Percentiles rank a stretch among this genome's conserved stretches.
These are phyloP conservation scores for Apoderus coryli DNA, from an alignment of 2,888 invertebrate genomes.

Conservation along the genomic window DNA sequence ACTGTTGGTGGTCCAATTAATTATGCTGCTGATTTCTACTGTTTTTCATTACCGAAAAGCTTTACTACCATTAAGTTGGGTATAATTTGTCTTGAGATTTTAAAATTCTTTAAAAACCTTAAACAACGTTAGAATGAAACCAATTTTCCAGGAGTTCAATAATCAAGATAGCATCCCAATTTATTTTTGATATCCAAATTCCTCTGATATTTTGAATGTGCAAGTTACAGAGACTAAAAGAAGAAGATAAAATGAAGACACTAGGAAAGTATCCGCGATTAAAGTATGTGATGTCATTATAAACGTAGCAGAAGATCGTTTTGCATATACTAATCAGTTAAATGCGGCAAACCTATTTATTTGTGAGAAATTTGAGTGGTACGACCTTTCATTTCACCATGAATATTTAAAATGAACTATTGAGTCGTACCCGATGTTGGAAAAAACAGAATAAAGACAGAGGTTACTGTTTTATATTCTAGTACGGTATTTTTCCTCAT, in stretches of 20 bases:
- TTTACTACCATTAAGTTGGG: no score
- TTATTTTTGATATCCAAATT: no score
- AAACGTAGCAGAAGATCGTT: conserved; percentile 5
- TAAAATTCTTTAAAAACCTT: no score
- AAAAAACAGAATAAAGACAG: conserved; percentile 7
- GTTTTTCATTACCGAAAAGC: no score
- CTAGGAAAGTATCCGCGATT: conserved; percentile 5
- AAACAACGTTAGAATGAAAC: no score
- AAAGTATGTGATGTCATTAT: conserved; percentile 6
- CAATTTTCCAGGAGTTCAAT: no score
- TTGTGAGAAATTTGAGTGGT: conserved; percentile 4
- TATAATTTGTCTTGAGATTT: no score
- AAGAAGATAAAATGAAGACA: conserved; percentile 3
- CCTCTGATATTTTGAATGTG: no score
- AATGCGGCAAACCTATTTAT: no score
- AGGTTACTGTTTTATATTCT: conserved; percentile 3
- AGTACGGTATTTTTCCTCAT: conserved; percentile 4
- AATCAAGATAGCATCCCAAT: no score
- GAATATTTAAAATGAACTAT: conserved; percentile 2
- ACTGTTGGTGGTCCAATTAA: no score
- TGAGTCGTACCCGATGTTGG: conserved; percentile 3
- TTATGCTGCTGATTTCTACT: no score
- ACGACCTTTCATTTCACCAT: not conserved
- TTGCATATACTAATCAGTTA: not conserved
- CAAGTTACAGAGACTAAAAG: conserved; percentile 1